phyloP scores from a whole-genome alignment of 2,797 vertebrate genomes.

The Sylvia borin region DNA sequence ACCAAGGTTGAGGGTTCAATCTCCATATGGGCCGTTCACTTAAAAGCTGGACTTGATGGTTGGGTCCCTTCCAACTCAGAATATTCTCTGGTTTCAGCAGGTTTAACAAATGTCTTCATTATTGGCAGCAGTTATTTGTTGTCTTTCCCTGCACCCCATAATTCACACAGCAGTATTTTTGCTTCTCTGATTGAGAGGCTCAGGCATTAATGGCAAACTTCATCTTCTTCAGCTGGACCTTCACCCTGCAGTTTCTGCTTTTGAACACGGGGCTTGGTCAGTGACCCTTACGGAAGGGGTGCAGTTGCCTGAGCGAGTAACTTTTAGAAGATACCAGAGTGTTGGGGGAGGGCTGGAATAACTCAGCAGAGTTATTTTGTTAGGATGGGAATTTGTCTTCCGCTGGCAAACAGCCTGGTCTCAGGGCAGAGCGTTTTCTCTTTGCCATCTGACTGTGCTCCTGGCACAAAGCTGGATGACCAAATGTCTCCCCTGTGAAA shows the following conservation, averaged over 20 bases:
- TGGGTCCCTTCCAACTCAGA: neutral
- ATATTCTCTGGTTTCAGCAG: neutral
- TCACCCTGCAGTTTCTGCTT: neutral
- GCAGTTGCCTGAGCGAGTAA: neutral
- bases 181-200: neutral
- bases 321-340: neutral
- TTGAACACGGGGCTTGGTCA: neutral
- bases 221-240: neutral
- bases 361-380: conserved; percentile 1
- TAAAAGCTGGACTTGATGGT: neutral
- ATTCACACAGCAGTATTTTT: neutral
- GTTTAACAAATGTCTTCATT: neutral
- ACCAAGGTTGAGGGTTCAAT: neutral
- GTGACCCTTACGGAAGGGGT: neutral
- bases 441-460: neutral
- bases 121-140: neutral
- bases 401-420: neutral
- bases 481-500: neutral
- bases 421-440: neutral
- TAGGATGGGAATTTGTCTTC: neutral
- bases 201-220: neutral
- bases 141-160: neutral
- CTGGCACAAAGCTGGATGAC: neutral
- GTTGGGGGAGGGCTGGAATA: neutral
- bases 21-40: neutral